A percentile compares a stretch with the other conserved stretches of the same genome.
Evolutionary conservation across 1,140 invertebrate genomes (phyloP).

Genomic region (Drosophila elegans): DNA sequence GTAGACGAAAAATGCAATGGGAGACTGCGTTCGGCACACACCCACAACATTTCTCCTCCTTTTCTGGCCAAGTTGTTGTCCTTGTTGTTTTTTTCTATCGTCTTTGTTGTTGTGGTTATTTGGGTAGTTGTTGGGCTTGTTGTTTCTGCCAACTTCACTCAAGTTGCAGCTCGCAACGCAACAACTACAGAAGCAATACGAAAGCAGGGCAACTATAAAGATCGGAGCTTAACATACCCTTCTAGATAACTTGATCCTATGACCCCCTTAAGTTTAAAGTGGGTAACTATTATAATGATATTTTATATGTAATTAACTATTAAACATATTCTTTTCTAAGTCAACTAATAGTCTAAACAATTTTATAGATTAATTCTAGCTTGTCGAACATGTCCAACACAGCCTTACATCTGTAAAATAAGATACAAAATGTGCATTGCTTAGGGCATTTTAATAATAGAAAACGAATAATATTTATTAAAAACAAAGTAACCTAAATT

Average conservation of each 20-base stretch:
- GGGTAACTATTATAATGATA: background rate
- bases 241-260: background rate
- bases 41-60: constrained; percentile 37
- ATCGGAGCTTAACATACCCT: constrained; percentile 6
- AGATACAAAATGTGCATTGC: too few relatives aligned
- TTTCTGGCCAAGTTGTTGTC: constrained; percentile 61
- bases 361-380: too few relatives aligned
- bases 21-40: constrained; percentile 43
- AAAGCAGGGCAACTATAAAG: background rate
- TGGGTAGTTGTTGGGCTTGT: constrained; percentile 22
- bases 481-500: too few relatives aligned
- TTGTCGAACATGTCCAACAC: too few relatives aligned
- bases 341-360: too few relatives aligned
- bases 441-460: too few relatives aligned
- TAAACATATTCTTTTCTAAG: too few relatives aligned
- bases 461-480: too few relatives aligned
- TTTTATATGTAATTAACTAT: too few relatives aligned
- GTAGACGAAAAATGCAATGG: constrained; percentile 62
- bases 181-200: constrained; percentile 54
- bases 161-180: constrained; percentile 68
- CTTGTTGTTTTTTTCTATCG: constrained; percentile 34
- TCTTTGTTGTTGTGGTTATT: constrained; percentile 37
- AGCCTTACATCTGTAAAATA: too few relatives aligned
- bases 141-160: constrained; percentile 74
- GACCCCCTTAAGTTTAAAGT: too few relatives aligned